Percentiles rank a stretch among this genome's conserved stretches.
These are phyloP conservation scores for Machaerirhynchus nigripectus DNA, from an alignment of 2,113 vertebrate genomes.

Conservation along the genomic window DNA sequence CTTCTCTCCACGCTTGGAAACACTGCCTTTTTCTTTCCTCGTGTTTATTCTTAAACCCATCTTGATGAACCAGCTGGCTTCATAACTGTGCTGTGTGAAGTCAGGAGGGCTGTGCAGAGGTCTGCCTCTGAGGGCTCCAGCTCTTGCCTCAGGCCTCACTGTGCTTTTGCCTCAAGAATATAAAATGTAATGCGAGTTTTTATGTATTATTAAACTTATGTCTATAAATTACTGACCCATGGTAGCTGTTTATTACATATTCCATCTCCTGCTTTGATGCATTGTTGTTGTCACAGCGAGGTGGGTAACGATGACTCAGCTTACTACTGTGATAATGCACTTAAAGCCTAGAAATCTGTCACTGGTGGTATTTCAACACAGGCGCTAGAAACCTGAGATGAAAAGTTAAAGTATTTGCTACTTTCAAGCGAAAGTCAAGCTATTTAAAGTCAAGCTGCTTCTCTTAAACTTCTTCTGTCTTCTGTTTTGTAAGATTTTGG, in stretches of 20 bases:
- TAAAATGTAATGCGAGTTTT: background rate
- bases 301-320: conserved; percentile 38
- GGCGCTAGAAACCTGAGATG: background rate
- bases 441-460: background rate
- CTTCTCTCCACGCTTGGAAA: background rate
- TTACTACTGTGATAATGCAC: conserved; percentile 39
- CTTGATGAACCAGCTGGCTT: background rate
- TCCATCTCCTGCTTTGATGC: conserved; percentile 55
- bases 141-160: background rate
- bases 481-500: background rate
- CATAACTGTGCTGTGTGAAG: background rate
- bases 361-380: conserved; percentile 12
- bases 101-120: background rate
- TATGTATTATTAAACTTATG: conserved; percentile 38
- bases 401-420: conserved; percentile 22
- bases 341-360: conserved; percentile 45
- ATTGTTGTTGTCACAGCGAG: conserved; percentile 29
- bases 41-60: background rate
- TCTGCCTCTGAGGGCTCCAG: background rate
- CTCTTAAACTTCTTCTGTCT: background rate
- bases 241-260: conserved; percentile 26
- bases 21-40: background rate
- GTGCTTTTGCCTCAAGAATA: background rate
- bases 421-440: too few species aligned
- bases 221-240: conserved; percentile 43